phyloP scores from a whole-genome alignment of 2,797 vertebrate genomes.

The Rhynchotus rufescens region DNA sequence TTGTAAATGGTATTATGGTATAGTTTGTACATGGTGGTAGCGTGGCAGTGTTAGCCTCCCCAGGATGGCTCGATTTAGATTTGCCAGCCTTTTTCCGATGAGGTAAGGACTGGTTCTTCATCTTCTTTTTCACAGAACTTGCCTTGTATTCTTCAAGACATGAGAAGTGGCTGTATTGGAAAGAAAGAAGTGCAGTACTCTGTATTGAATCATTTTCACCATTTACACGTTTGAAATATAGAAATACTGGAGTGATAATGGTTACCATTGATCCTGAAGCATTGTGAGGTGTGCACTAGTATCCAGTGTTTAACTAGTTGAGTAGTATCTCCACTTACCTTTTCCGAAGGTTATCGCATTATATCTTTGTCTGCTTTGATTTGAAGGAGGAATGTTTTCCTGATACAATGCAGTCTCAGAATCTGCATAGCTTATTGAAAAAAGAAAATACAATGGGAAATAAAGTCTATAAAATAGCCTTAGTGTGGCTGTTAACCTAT shows the following conservation, averaged over 20 bases:
- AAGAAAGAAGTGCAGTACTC: background rate
- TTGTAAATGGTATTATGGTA: background rate
- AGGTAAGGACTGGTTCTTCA: background rate
- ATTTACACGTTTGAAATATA: background rate
- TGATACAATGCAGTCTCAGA: background rate
- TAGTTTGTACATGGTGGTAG: background rate
- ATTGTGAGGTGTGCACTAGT: background rate
- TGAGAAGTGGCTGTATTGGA: background rate
- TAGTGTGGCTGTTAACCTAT: background rate
- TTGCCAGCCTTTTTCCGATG: background rate
- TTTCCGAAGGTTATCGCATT: background rate
- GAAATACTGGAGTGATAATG: background rate
- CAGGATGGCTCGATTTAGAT: background rate
- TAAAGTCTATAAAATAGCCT: background rate
- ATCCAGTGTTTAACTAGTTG: background rate
- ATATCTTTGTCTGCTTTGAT: background rate
- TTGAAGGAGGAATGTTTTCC: background rate
- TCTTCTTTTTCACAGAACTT: background rate
- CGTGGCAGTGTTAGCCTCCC: background rate
- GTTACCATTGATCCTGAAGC: background rate
- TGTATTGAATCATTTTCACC: background rate
- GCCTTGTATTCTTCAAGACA: background rate
- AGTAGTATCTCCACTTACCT: background rate
- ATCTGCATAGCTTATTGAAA: background rate
- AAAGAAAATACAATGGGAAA: background rate